These are phyloP conservation scores for Apogon hyalosoma DNA, from an alignment of 2,797 vertebrate genomes.

Conservation along the genomic window DNA sequence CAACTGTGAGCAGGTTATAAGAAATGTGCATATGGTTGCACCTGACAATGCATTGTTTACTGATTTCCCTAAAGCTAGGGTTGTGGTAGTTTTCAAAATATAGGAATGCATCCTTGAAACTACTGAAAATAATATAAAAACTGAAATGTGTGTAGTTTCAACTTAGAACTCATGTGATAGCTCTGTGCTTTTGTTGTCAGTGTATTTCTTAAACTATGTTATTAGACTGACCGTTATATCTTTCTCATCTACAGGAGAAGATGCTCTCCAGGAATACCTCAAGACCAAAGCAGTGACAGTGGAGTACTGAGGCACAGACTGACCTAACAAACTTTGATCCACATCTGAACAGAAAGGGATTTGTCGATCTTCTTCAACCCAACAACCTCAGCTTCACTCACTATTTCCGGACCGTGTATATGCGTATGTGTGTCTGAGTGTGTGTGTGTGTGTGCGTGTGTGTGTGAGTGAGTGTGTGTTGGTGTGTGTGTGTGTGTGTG, in stretches of 20 bases:
- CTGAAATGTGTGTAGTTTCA: no score
- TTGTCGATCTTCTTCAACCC: constrained; percentile 3
- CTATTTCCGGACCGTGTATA: constrained; percentile 29
- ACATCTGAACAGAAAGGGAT: constrained; percentile 6
- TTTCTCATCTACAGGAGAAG: constrained; percentile 86
- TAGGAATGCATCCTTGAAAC: no score
- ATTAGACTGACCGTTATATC: not conserved
- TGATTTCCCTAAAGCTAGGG: no score
- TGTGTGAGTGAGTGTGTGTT: not conserved
- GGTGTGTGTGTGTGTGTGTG: not conserved
- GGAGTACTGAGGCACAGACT: constrained; percentile 87
- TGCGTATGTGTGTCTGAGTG: constrained; percentile 2
- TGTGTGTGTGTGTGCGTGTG: not conserved
- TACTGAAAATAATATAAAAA: no score
- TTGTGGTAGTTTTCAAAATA: no score
- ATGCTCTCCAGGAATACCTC: constrained; percentile 95
- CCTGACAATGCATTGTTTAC: no score
- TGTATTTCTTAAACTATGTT: no score
- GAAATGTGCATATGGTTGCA: no score
- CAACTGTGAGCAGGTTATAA: no score
- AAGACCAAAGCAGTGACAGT: constrained; percentile 97
- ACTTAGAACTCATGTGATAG: no score
- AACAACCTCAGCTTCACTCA: constrained; percentile 20
- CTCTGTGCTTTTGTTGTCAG: no score
- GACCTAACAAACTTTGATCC: constrained; percentile 32